Evolutionary conservation across 2,797 vertebrate genomes (phyloP), one percentile per base, ranked within the genome.

Genomic region (Alca torda): DNA sequence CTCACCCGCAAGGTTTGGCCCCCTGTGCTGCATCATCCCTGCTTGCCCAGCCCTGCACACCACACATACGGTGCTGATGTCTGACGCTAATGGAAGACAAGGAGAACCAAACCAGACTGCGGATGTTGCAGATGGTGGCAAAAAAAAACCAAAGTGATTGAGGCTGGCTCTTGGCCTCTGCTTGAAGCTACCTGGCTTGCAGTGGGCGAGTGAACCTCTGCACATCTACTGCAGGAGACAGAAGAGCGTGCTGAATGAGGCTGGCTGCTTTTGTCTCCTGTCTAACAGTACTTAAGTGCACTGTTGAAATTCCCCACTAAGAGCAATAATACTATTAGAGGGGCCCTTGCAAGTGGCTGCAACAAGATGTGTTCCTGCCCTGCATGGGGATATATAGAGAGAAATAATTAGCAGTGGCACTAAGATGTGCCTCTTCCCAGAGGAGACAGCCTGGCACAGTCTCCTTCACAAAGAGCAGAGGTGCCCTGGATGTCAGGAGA

Each of bases 401-500:
- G 73, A 25, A 88, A 81, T 81, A 84, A 90, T 68, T 51, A 88
- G 50, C 73, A 59, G 60, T 6, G 5, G 24, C 69, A 60, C 60
- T 61, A 45, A 68, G 31, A 43, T 45, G 65, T 79, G 86, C 82
- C 69, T 91, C 87, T 70, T 90, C 61, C 84, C 50, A 0, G 46
- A 77, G 82, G 77, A 90, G 46, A 23, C 54, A 64, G 48, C 59
- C 69, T 68, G 33, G 80, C 90, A 80, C 51, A 13, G n/a, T 43
- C 68, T 94, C 81, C 74, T 94, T 77, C 90, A 51, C 56, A 61
- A 60, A 46, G 79, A 84, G 75, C 57, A 87, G 91, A 79, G 89
- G 80, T 95, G 80, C 68, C 93, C 87, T 95, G 86, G 80, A 56
- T 95, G 87, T 68, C 80, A 56, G 72, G 63, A 82, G 63, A 43